Evolutionary conservation across 2,797 vertebrate species (phyloP).

Genomic region (Chromobotia macracanthus): DNA sequence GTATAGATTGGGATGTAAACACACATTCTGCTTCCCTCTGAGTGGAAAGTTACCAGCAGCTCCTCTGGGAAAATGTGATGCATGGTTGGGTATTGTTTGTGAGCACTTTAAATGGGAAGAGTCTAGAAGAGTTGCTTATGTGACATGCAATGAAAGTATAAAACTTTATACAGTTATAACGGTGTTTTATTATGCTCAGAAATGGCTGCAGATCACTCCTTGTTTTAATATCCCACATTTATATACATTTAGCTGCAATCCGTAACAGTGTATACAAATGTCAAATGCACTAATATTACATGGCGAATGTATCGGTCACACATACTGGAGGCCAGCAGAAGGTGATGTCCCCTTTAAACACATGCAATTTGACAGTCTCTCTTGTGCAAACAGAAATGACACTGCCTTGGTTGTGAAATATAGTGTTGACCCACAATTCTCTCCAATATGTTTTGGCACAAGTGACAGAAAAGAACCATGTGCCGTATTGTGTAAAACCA

Average conservation of each 20-base stretch:
- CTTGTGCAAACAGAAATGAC: background rate
- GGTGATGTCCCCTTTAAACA: background rate
- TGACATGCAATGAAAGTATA: too few relatives aligned
- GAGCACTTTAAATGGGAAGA: too few relatives aligned
- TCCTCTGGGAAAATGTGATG: background rate
- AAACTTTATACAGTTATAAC: too few relatives aligned
- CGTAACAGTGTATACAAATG: too few relatives aligned
- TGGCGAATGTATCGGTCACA: too few relatives aligned
- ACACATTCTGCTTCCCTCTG: background rate
- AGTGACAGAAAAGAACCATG: background rate
- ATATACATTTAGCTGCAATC: too few relatives aligned
- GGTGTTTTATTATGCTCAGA: too few relatives aligned
- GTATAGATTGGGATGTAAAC: conserved; percentile 2
- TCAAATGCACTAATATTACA: background rate
- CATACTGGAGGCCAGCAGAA: background rate
- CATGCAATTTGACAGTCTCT: background rate
- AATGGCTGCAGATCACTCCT: too few relatives aligned
- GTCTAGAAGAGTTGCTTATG: too few relatives aligned
- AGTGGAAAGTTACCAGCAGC: conserved; percentile 18
- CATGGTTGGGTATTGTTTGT: background rate
- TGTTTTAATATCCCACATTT: too few relatives aligned
- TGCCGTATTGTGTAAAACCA: background rate
- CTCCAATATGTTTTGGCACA: background rate
- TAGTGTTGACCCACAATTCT: conserved; percentile 1
- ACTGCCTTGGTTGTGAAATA: background rate